phyloP scores from a whole-genome alignment of 2,888 invertebrate genomes.

The Drosophila leonis region DNA sequence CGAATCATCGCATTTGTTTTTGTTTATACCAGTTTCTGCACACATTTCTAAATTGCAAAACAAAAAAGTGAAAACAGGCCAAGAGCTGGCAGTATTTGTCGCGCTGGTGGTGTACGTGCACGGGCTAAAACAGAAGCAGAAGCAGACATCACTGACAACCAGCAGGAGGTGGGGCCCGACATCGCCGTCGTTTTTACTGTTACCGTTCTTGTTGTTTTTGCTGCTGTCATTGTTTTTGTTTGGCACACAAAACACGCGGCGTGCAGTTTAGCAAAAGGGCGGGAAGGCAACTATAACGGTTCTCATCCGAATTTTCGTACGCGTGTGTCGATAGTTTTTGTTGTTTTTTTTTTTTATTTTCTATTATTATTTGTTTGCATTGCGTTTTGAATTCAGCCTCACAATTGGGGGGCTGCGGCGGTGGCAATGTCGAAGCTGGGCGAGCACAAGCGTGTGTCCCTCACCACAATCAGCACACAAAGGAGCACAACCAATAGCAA shows the following conservation, averaged over 20 bases:
- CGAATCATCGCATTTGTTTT: slow-evolving; percentile 53
- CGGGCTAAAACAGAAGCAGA: slow-evolving; percentile 45
- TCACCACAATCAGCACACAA: slow-evolving; percentile 79
- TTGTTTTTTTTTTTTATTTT: neutral
- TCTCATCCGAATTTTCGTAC: slow-evolving; percentile 6
- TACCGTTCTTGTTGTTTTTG: slow-evolving; percentile 12
- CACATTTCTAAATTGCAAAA: slow-evolving; percentile 38
- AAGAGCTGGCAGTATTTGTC: slow-evolving; percentile 46
- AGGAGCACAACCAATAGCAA: slow-evolving; percentile 36
- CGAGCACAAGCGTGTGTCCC: slow-evolving; percentile 83
- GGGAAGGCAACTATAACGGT: slow-evolving; percentile 60
- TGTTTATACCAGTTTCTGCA: slow-evolving; percentile 48
- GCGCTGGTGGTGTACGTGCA: slow-evolving; percentile 75
- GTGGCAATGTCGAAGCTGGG: slow-evolving; percentile 74
- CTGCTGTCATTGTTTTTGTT: slow-evolving; percentile 65
- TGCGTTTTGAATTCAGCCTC: slow-evolving; percentile 46
- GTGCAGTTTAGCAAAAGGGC: slow-evolving; percentile 64
- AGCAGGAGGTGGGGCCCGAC: slow-evolving; percentile 62
- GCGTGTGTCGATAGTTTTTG: slow-evolving; percentile 6
- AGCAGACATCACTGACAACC: slow-evolving; percentile 57
- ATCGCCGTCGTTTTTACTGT: slow-evolving; percentile 19
- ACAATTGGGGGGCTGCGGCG: slow-evolving; percentile 47
- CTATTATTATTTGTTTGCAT: neutral
- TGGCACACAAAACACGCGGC: slow-evolving; percentile 66
- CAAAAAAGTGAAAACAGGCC: slow-evolving; percentile 64